Evolutionary conservation across 2,113 vertebrate species (phyloP).

Genomic region (Nothobranchius furzeri): DNA sequence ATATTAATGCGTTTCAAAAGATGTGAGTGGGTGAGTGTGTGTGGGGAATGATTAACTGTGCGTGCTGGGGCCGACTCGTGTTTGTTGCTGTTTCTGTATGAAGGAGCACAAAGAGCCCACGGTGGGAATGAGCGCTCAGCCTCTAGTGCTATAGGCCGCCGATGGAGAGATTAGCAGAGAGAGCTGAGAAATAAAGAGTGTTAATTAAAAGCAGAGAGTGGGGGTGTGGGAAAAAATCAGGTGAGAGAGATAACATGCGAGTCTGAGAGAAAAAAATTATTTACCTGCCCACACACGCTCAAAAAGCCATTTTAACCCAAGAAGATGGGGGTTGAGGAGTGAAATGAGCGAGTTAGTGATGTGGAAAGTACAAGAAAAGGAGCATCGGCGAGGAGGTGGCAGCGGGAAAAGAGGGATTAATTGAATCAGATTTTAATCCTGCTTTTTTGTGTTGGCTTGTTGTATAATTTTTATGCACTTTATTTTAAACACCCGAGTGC

Average conservation of each 20-base stretch:
- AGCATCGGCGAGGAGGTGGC: slow-evolving; percentile 56
- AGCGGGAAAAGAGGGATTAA: slow-evolving; percentile 60
- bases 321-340: slow-evolving; percentile 51
- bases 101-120: slow-evolving; percentile 52
- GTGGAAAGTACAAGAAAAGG: slow-evolving; percentile 67
- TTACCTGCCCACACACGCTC: slow-evolving; percentile 52
- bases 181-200: slow-evolving; percentile 66
- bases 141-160: slow-evolving; percentile 48
- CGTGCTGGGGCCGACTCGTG: slow-evolving; percentile 25
- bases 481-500: slow-evolving; percentile 3
- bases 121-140: slow-evolving; percentile 63
- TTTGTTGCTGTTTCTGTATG: slow-evolving; percentile 54
- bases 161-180: slow-evolving; percentile 68
- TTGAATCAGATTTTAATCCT: slow-evolving; percentile 67
- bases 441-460: slow-evolving; percentile 40
- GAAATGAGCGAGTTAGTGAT: slow-evolving; percentile 70
- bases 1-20: slow-evolving; percentile 49
- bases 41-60: slow-evolving; percentile 34
- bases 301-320: slow-evolving; percentile 54
- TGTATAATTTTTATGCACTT: slow-evolving; percentile 23
- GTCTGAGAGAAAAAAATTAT: slow-evolving; percentile 47
- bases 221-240: slow-evolving; percentile 68
- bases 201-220: slow-evolving; percentile 73
- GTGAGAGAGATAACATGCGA: slow-evolving; percentile 66
- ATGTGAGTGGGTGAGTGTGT: slow-evolving; percentile 21